Base-by-base conservation (phyloP, 2,113 vertebrate species). In the Scolopax mira region DNA sequence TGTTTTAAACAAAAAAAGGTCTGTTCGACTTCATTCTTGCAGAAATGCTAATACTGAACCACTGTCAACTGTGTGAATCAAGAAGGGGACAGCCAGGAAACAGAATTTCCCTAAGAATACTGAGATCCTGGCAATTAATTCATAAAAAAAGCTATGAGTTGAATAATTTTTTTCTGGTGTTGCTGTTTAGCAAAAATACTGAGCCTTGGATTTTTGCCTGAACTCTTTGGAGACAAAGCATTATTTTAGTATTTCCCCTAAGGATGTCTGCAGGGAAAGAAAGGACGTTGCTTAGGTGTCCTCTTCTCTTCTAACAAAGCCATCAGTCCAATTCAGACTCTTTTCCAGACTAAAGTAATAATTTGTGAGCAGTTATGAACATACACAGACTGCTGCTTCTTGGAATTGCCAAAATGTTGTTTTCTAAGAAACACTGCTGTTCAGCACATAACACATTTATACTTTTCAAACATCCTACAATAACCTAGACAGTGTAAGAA, bases 1-100 rank as follows among this genome's bases (percentile, higher is more conserved):
- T 90, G 87, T 95, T 96, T 96, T 66, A 77, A 94, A 96, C 89
- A 93, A 96, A 94, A 96, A 88, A 96, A 83, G 75, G 85, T 85
- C 96, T 97, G 96, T 97, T 96, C 17, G 81, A 65, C 90, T 96
- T 97, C 96, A 96, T 61, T 80, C 89, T 91, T 96, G 94, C 91
- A 96, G 92, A 97, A 97, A 97, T 82, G 91, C 93, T 96, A 88
- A 95, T 91, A 81, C 94, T 82, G 91, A 85, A 79, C 88, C 94
- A 93, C 85, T 94, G 95, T 89, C 95, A 88, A 84, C 60, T 92
- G 73, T 28, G 72, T 89, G 96, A 96, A 77, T 58, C 90, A 70
- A 96, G 94, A 71, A 93, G 82, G 49, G 79, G 71, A 91, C 60
- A 91, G 94, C 79, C 95, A 96, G 96, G 91, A 97, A 96, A 61